Base-by-base conservation (phyloP, 2,888 invertebrate species). In the Pollenia angustigena region DNA sequence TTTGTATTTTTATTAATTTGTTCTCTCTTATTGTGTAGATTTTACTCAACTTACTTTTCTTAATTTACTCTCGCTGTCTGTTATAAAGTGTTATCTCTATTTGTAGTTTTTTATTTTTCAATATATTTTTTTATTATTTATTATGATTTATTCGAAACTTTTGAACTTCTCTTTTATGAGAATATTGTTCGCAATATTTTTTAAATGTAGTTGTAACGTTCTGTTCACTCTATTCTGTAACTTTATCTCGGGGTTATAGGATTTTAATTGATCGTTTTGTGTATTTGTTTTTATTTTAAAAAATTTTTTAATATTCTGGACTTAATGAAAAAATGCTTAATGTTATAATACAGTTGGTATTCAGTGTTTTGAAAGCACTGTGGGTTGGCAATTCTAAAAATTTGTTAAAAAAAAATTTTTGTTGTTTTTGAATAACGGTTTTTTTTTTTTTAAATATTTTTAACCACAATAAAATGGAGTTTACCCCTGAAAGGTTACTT, bases 231-330 rank as follows among this genome's bases (percentile, higher is more conserved):
- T 44, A 32, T 32, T 32, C 32, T 71, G 72, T 71, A 83, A 81
- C 71, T 79, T 87, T 81, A 87, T 87, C 75, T 80, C 23, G 46
- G 11, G 80, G 76, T 84, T 85, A 81, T 84, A 69, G 78, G 81
- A 50, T 78, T 87, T 89, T 87, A 88, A 89, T 88, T 86, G 85
- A 87, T 85, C 81, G 79, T 81, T 87, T 81, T 79, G 52, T 75
- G 58, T 76, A 78, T 72, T 69, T 81, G 66, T 68, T 81, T 78
- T 83, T 79, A 14, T 86, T 81, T 81, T 86, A 18, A 54, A 42
- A 23, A 9, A 74, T 44, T 76, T 40, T 60, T 52, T 72, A 46
- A 58, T 72, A 50, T 82, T 79, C 23, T 56, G 48, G 44, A 32
- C 46, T 32, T 32, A 60, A 75, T 54, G 11, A 79, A 62, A 68